phyloP scores from a whole-genome alignment of 2,888 invertebrate species.

The Eupithecia pulchellata region DNA sequence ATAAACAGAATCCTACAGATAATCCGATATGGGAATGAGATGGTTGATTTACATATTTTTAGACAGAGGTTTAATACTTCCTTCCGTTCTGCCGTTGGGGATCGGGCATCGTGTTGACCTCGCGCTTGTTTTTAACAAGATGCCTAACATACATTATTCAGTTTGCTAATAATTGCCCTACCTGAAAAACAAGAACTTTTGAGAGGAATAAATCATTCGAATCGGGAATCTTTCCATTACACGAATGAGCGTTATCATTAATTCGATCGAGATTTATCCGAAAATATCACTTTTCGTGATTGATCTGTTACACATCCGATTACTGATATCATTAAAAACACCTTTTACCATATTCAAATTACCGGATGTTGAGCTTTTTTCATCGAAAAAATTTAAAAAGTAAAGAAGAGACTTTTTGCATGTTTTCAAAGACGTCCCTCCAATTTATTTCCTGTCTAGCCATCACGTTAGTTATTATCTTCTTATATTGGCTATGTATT shows the following conservation, averaged over 20 bases:
- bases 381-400: background rate
- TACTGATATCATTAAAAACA: too few species aligned
- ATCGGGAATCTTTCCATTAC: background rate
- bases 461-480: background rate
- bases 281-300: background rate
- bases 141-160: slow-evolving; percentile 44
- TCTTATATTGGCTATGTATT: background rate
- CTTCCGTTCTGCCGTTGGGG: slow-evolving; percentile 39
- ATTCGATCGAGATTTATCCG: background rate
- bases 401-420: background rate
- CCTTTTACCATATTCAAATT: background rate
- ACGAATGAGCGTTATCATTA: background rate
- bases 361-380: background rate
- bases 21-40: slow-evolving; percentile 31
- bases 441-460: background rate
- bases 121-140: slow-evolving; percentile 47
- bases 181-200: slow-evolving; percentile 22
- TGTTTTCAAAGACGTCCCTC: background rate
- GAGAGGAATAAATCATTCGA: slow-evolving; percentile 10
- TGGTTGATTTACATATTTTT: slow-evolving; percentile 45
- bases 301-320: background rate
- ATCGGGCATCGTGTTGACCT: slow-evolving; percentile 44
- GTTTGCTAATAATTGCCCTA: slow-evolving; percentile 37
- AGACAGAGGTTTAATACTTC: slow-evolving; percentile 40
- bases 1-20: slow-evolving; percentile 29